Evolutionary conservation across 2,113 vertebrate species (phyloP), one percentile per base, ranked within the genome.

Genomic region (Helogale parvula): DNA sequence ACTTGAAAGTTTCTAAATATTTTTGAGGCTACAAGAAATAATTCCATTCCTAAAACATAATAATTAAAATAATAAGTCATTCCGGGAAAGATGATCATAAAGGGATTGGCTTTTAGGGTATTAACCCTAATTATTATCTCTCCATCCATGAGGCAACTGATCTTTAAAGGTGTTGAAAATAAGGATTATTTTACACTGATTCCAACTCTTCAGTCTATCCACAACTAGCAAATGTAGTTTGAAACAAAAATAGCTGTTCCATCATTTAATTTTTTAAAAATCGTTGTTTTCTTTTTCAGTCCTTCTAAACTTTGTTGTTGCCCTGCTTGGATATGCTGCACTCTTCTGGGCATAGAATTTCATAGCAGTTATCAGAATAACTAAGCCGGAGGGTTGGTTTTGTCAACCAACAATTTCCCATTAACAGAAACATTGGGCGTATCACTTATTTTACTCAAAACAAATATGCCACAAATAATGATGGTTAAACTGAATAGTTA

Each of bases 311-410:
- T 91, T 94, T 96, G 88, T 90, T 97, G 93, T 90, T 97, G 93
- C 97, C 97, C 97, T 97, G 97, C 81, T 98, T 98, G 97, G 47
- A 45, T 96, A 97, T 97, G 86, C 97, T 98, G 98, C 98, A 96
- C 98, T 98, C 98, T 98, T 97, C 97, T 98, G 98, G 98, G 82
- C 95, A 88, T 63, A 98, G 85, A 97, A 98, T 98, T 98, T 97
- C 97, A 98, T 81, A 97, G 91, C 97, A 98, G 60, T 90, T 88
- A 97, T 71, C 50, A 77, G 84, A 95, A 96, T 88, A 90, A 85
- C 69, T 29, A 65, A 82, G 65, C 50, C 66, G 57, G 33, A 52
- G 71, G 72, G 69, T 31, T 14, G 4, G 23, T 50, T 92, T 83
- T 60, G 57, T 90, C 80, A 54, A 95, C 63, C 60, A 72, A 52